A percentile compares a stretch with the other conserved stretches of the same genome.
Conservation (phyloP, 2,113 vertebrate genomes). For the Muscicapa adusta region DNA sequence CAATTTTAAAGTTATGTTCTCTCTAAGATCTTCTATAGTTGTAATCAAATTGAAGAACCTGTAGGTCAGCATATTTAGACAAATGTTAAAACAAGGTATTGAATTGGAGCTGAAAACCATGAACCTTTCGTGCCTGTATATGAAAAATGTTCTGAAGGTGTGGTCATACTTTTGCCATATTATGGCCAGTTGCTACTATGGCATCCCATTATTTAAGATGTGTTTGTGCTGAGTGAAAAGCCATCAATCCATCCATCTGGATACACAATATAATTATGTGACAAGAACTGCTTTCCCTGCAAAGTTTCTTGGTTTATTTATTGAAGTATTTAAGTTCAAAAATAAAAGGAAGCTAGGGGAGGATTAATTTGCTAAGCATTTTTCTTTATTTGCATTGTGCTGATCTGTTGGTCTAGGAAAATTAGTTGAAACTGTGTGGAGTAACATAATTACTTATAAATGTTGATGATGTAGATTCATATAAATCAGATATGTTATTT, state of each 20-base stretch:
- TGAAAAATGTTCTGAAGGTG: neutral
- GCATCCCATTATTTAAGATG: neutral
- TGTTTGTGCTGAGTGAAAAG: neutral
- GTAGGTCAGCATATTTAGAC: neutral
- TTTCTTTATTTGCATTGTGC: neutral
- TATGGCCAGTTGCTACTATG: neutral
- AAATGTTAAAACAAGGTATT: neutral
- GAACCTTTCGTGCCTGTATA: neutral
- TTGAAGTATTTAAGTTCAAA: neutral
- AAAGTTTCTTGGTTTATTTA: neutral
- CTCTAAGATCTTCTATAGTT: neutral
- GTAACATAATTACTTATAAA: neutral
- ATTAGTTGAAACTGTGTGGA: neutral
- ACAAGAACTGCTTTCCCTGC: neutral
- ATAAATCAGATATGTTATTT: constrained; percentile 10
- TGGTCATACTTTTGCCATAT: neutral
- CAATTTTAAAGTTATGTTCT: neutral
- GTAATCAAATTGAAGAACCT: neutral
- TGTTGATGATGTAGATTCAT: neutral
- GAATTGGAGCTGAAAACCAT: neutral
- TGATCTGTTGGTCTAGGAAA: neutral
- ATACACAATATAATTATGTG: neutral
- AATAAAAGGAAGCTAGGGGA: neutral
- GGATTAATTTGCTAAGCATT: neutral
- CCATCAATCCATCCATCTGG: neutral